phyloP scores from a whole-genome alignment of 2,113 vertebrate species.

The Struthio camelus region DNA sequence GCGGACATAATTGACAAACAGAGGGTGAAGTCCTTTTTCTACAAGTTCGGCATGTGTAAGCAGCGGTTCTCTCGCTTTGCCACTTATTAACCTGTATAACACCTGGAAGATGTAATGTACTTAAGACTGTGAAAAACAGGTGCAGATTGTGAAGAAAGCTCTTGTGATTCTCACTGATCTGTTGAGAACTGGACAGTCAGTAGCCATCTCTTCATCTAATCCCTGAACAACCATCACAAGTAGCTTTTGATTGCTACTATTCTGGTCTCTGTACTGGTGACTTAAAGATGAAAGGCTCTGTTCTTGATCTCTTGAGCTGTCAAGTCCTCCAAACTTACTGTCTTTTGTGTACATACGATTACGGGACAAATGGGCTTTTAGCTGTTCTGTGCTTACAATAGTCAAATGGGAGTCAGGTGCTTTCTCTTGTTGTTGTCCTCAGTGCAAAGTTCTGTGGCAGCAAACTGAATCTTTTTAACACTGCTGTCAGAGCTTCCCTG shows the following conservation, averaged over 20 bases:
- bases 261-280: slow-evolving; percentile 51
- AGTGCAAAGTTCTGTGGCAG: slow-evolving; percentile 5
- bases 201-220: slow-evolving; percentile 45
- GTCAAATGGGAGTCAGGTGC: slow-evolving; percentile 52
- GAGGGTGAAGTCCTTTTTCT: slow-evolving; percentile 36
- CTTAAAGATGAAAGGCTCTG: slow-evolving; percentile 47
- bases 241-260: slow-evolving; percentile 55
- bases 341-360: slow-evolving; percentile 11
- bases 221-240: slow-evolving; percentile 6
- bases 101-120: not conserved
- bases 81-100: not conserved
- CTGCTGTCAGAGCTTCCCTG: not conserved
- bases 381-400: not conserved
- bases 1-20: not conserved
- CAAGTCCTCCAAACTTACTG: slow-evolving; percentile 30
- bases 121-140: not conserved
- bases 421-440: not conserved
- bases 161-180: not conserved
- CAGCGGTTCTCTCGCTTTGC: slow-evolving; percentile 4
- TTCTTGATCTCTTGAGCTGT: slow-evolving; percentile 60
- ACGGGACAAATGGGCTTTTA: slow-evolving; percentile 49
- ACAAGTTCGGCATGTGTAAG: not conserved
- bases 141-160: not conserved
- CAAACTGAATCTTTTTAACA: not conserved
- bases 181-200: not conserved